phyloP scores from a whole-genome alignment of 2,797 vertebrate species.

The Ceyx erithaca region DNA sequence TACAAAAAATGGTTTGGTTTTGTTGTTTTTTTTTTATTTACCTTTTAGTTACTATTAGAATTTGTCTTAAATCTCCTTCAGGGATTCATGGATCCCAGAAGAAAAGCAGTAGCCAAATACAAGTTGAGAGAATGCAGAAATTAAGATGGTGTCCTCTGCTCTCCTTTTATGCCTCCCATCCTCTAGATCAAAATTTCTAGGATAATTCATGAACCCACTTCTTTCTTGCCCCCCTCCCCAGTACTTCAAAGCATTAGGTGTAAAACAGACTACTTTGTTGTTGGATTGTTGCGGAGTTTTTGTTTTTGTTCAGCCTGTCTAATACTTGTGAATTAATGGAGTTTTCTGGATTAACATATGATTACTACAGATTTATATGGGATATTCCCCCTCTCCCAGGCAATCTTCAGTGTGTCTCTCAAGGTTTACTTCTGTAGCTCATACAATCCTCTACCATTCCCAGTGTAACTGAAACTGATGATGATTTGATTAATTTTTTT shows the following conservation, averaged over 20 bases:
- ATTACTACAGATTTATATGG: background rate
- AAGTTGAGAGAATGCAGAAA: background rate
- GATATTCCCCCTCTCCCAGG: background rate
- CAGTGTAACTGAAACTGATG: background rate
- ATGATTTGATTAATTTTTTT: slow-evolving; percentile 4
- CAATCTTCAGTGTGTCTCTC: background rate
- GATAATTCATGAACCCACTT: background rate
- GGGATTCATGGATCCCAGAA: background rate
- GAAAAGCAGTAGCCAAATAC: background rate
- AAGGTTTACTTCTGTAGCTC: background rate
- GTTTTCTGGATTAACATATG: background rate
- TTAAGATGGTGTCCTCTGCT: background rate
- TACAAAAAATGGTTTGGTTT: background rate
- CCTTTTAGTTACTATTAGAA: background rate
- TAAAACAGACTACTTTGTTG: background rate
- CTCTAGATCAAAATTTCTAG: background rate
- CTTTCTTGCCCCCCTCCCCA: background rate
- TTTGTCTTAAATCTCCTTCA: background rate
- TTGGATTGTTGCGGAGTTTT: background rate
- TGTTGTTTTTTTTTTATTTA: background rate
- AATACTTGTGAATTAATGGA: background rate
- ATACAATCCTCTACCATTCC: background rate
- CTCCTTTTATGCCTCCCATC: background rate
- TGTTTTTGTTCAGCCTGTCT: background rate
- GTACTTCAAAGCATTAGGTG: background rate